Base-by-base conservation (phyloP, 1,140 invertebrate genomes). In the Sycophila sp. region DNA sequence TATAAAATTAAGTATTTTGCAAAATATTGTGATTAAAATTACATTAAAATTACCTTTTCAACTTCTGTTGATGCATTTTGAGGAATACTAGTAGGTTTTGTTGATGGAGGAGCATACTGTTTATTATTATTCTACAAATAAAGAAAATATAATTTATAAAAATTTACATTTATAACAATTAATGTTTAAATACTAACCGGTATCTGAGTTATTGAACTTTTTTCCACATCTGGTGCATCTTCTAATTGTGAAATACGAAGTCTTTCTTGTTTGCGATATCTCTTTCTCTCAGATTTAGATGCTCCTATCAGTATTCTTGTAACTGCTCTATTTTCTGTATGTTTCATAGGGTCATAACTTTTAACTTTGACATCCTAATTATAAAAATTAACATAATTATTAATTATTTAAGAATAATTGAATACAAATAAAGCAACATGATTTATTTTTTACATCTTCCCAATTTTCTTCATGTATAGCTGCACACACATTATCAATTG, bases 371-470 rank as follows among this genome's bases (percentile, higher is more conserved):
- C 4, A 13, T 64, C 69, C 69, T 64, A 45, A 60, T 60, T 4
- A 34, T 38, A 19, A 17, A 0, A 32, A 36, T 11, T 17, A 22
- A n/a, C n/a, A n/a, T n/a, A 19, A 36, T 28, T 38, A 38, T 34
- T 22, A 15, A 17, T 19, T n/a, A 30, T 28, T 62, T 11, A n/a
- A 45, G 10, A 60, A 60, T 2, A 26, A 13, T 51, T 17, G 2
- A 51, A 24, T 51, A 13, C 1, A 26, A 4, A 11, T 51, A 5
- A 15, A n/a, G n/a, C n/a, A n/a, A n/a, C n/a, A n/a, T n/a, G n/a
- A n/a, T n/a, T n/a, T n/a, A n/a, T n/a, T n/a, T n/a, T 26, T 53
- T 45, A 70, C 68, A 2, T 56, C 26, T 24, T 70, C 69, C 69
- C 69, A 70, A 19, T 60, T 56, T 63, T 63, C 68, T 11, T 22